Conservation (phyloP, 2,113 vertebrate species). For the Tachycineta bicolor region DNA sequence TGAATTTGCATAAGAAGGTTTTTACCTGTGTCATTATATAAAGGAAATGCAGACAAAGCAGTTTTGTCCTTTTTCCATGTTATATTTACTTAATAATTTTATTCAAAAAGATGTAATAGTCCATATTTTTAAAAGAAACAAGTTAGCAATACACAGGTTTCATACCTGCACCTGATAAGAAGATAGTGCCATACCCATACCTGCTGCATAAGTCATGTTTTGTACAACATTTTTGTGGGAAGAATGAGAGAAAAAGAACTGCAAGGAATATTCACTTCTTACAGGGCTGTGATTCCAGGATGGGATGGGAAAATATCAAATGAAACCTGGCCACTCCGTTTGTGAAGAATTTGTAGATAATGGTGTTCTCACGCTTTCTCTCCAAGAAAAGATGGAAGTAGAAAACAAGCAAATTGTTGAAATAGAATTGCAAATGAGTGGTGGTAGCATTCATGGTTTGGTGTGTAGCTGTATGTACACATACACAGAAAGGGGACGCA, state of each 20-base stretch:
- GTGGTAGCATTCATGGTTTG: accelerated
- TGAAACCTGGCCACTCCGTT: neutral
- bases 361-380: neutral
- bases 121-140: neutral
- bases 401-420: neutral
- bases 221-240: neutral
- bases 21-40: neutral
- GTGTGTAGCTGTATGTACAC: neutral
- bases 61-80: neutral
- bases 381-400: neutral
- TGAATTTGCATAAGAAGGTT: neutral
- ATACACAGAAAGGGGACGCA: accelerated
- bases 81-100: neutral
- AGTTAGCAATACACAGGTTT: neutral
- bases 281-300: neutral
- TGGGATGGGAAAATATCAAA: neutral
- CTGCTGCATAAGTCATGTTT: neutral
- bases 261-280: neutral
- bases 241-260: neutral
- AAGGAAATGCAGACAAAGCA: neutral
- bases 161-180: neutral
- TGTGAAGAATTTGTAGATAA: neutral
- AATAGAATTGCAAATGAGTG: neutral
- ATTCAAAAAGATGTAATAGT: neutral
- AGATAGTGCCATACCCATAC: neutral